Evolutionary conservation across 2,797 vertebrate genomes (phyloP).

Genomic region (Crypturellus tataupa): DNA sequence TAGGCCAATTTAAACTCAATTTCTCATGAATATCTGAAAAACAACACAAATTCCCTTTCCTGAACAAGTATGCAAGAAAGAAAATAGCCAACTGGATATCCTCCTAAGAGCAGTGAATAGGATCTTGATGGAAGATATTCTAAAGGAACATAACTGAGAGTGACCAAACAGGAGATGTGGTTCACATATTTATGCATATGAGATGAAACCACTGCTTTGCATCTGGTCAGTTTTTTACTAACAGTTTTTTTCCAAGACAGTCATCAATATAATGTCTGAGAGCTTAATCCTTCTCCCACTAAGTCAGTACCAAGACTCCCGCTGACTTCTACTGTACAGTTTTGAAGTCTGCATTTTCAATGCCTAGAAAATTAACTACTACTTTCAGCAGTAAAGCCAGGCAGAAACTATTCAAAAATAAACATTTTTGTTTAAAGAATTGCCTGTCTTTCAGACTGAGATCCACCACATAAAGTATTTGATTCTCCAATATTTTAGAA

Average conservation of each 20-base stretch:
- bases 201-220: constrained; percentile 4
- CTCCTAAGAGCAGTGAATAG: neutral
- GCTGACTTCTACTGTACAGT: constrained; percentile 17
- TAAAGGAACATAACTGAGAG: neutral
- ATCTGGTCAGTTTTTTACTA: constrained; percentile 35
- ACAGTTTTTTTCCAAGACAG: constrained; percentile 48
- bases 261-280: constrained; percentile 43
- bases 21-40: neutral
- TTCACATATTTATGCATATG: neutral
- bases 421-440: constrained; percentile 40
- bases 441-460: neutral
- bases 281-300: constrained; percentile 26
- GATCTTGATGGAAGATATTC: neutral
- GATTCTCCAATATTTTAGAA: neutral
- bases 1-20: neutral
- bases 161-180: neutral
- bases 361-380: constrained; percentile 7
- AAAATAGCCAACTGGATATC: neutral
- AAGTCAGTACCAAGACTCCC: constrained; percentile 38
- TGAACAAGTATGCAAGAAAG: neutral
- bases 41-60: neutral
- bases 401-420: constrained; percentile 27
- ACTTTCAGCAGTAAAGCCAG: constrained; percentile 38
- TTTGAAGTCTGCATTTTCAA: neutral
- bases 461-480: constrained; percentile 6